Evolutionary conservation across 2,888 invertebrate genomes (phyloP).

Genomic region (Rhagonycha fulva): DNA sequence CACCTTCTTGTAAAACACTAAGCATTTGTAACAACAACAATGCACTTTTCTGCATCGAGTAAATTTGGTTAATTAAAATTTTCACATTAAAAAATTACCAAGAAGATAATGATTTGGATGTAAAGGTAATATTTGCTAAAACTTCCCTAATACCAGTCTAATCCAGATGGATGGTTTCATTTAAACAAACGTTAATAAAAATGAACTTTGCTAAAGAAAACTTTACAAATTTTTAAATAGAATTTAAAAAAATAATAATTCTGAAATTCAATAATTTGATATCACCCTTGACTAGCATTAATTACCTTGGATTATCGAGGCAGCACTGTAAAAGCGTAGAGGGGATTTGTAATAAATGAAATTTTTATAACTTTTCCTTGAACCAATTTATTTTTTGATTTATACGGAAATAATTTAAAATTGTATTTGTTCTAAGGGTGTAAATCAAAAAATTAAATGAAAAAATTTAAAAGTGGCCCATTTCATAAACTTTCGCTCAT

Average conservation of each 20-base stretch:
- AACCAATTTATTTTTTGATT: not conserved
- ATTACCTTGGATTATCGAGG: not conserved
- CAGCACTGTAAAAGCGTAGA: not conserved
- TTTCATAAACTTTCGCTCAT: conserved; percentile 28
- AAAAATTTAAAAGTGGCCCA: not conserved
- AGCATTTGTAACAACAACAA: not conserved
- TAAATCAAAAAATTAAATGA: not conserved
- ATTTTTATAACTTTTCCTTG: not conserved
- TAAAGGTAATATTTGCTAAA: too few species aligned
- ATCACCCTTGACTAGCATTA: not conserved
- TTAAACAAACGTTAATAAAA: not conserved
- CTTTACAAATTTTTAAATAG: not conserved
- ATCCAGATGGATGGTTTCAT: too few species aligned
- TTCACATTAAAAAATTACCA: too few species aligned
- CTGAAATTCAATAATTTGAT: not conserved
- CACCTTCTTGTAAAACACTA: not conserved
- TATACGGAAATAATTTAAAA: not conserved
- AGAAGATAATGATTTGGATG: too few species aligned
- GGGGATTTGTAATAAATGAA: not conserved
- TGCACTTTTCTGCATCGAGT: not conserved
- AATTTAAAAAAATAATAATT: not conserved
- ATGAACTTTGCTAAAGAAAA: not conserved
- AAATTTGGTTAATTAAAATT: not conserved
- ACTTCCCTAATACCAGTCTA: too few species aligned
- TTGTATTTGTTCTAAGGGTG: not conserved